Base-by-base conservation (phyloP, 2,888 invertebrate species). In the Microchrysa polita region DNA sequence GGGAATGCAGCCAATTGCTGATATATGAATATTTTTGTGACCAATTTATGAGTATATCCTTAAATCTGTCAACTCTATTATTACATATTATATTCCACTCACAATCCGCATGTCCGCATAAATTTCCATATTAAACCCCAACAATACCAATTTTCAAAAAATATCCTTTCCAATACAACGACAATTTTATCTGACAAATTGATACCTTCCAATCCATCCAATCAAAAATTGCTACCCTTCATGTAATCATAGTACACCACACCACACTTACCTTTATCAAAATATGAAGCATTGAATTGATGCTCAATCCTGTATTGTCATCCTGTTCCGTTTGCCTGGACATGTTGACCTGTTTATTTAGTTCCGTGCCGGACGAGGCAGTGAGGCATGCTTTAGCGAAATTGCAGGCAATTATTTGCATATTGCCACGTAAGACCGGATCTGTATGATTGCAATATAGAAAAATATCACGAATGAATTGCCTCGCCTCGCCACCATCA, bases 401-500 rank as follows among this genome's bases (percentile, higher is more conserved):
- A 78, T 82, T 82, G 61, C 84, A 84, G 77, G 84, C 81, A 75
- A 85, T 82, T 77, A 80, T 81, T 77, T 83, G 84, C 20, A 84
- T 81, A 67, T 84, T 83, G 34, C 83, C 83, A 42, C 85, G 81
- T 75, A 85, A 76, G 74, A 85, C 82, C 22, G 85, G 85, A 81
- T 85, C 85, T 55, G 80, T 77, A 77, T 85, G 85, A 63, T 80
- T 80, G 76, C 82, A 80, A 77, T 81, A 85, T 72, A 83, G 79
- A 75, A 85, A 77, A 74, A 84, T 80, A 79, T 85, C 84, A 61
- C 80, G 78, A 23, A 79, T 65, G 61, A 75, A 77, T 76, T 79
- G 79, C 23, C 73, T 67, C 40, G 72, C n/a, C 23, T 20, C 42
- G 40, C 42, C 40, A n/a, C n/a, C n/a, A 34, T 34, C 27, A n/a